phyloP scores from a whole-genome alignment of 2,888 invertebrate genomes.

The Nemoura dubitans region DNA sequence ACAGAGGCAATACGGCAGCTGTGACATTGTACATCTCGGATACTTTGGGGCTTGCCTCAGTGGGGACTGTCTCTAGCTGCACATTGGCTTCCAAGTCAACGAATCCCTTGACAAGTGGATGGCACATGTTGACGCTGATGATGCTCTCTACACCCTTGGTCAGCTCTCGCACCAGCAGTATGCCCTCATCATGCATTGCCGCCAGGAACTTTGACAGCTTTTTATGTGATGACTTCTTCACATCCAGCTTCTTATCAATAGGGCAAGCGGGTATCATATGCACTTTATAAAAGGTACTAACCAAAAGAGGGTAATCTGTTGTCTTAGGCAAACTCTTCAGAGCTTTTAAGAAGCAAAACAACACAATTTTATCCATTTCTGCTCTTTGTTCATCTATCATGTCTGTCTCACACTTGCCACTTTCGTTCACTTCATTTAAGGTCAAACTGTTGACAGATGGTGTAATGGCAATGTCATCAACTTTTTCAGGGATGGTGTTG shows the following conservation, averaged over 20 bases:
- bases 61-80: no score
- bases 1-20: constrained; percentile 70
- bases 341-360: constrained; percentile 80
- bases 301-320: constrained; percentile 77
- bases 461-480: background rate
- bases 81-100: constrained; percentile 55
- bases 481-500: background rate
- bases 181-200: constrained; percentile 69
- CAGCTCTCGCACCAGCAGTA: constrained; percentile 60
- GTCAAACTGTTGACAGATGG: background rate
- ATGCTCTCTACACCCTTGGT: constrained; percentile 86
- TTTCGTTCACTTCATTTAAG: background rate
- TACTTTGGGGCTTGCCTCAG: constrained; percentile 66
- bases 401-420: constrained; percentile 40
- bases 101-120: constrained; percentile 64
- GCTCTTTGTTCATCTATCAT: constrained; percentile 54
- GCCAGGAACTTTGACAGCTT: constrained; percentile 87
- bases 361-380: constrained; percentile 78
- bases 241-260: constrained; percentile 73
- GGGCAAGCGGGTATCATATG: constrained; percentile 77
- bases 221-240: constrained; percentile 89
- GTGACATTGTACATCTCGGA: constrained; percentile 76
- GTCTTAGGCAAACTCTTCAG: constrained; percentile 78
- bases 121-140: constrained; percentile 68
- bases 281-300: constrained; percentile 82